Conservation (phyloP, 2,888 invertebrate genomes). For the Tetanocera ferruginea region DNA sequence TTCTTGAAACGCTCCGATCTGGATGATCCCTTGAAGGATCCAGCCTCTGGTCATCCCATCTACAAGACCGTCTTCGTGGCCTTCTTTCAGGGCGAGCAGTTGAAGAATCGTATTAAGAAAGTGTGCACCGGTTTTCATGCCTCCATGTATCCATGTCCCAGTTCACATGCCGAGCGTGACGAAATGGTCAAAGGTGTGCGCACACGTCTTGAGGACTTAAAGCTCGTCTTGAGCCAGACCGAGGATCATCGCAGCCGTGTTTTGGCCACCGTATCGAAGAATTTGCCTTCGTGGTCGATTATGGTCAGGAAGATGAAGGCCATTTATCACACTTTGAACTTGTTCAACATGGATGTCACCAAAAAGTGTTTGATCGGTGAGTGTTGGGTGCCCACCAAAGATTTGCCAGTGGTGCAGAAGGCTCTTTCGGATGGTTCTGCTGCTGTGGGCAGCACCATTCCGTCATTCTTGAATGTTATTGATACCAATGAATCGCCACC, state of each 20-base stretch:
- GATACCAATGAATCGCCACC: constrained; percentile 87
- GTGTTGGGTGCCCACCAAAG: constrained; percentile 87
- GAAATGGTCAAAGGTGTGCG: constrained; percentile 90
- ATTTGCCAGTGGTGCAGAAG: constrained; percentile 81
- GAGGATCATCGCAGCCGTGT: constrained; percentile 89
- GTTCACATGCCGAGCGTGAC: constrained; percentile 81
- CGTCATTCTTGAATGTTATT: constrained; percentile 94
- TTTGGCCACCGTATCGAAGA: constrained; percentile 86
- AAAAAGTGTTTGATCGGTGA: constrained; percentile 93
- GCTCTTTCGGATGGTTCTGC: constrained; percentile 89
- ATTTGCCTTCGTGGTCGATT: constrained; percentile 86
- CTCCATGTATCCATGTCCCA: constrained; percentile 89
- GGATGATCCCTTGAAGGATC: constrained; percentile 82
- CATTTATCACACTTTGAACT: constrained; percentile 93
- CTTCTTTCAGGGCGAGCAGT: constrained; percentile 88
- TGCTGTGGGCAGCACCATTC: constrained; percentile 88
- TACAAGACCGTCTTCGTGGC: constrained; percentile 88
- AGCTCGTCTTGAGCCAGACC: constrained; percentile 84
- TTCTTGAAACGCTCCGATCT: constrained; percentile 87
- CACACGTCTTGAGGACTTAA: constrained; percentile 87
- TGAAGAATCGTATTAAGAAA: constrained; percentile 87
- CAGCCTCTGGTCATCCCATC: constrained; percentile 78
- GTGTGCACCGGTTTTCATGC: constrained; percentile 91
- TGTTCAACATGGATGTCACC: constrained; percentile 93
- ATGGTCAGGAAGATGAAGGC: constrained; percentile 93